Percentiles rank a stretch among this genome's conserved stretches.
phyloP scores from a whole-genome alignment of 2,888 invertebrate genomes.

The Anarsia innoxiella region DNA sequence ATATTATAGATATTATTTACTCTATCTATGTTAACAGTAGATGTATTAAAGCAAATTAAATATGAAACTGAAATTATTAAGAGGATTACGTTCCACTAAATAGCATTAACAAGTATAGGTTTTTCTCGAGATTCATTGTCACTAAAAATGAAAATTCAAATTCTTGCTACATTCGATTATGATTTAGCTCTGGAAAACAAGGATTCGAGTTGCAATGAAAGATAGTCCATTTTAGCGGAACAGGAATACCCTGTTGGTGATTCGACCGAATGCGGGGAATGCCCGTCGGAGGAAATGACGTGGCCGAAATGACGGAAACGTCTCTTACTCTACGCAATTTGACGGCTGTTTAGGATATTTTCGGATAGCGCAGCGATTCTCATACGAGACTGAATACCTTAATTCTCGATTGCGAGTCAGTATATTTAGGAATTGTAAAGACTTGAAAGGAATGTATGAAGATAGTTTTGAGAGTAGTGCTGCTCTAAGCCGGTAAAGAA shows the following conservation, averaged over 20 bases:
- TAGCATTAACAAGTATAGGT: not conserved
- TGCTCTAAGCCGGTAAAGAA: too few species aligned
- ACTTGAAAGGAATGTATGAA: too few species aligned
- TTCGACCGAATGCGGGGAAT: conserved; percentile 34
- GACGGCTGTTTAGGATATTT: conserved; percentile 30
- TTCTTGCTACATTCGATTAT: not conserved
- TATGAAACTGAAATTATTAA: not conserved
- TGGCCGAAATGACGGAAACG: conserved; percentile 39
- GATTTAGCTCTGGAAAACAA: not conserved
- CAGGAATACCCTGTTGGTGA: conserved; percentile 18
- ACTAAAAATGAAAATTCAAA: not conserved
- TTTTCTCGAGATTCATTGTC: not conserved
- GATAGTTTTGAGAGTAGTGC: too few species aligned
- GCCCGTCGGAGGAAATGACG: conserved; percentile 41
- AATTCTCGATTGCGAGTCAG: too few species aligned
- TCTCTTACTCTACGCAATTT: conserved; percentile 27
- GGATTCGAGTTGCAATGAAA: not conserved
- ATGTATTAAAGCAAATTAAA: not conserved
- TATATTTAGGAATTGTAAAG: too few species aligned
- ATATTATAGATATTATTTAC: not conserved
- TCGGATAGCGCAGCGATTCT: too few species aligned
- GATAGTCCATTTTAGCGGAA: not conserved
- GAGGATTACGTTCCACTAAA: not conserved
- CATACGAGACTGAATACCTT: too few species aligned
- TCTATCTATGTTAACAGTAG: not conserved